These are phyloP conservation scores for Rambutsinella grinnellia DNA, from an alignment of 2,888 invertebrate species.

Conservation along the genomic window DNA sequence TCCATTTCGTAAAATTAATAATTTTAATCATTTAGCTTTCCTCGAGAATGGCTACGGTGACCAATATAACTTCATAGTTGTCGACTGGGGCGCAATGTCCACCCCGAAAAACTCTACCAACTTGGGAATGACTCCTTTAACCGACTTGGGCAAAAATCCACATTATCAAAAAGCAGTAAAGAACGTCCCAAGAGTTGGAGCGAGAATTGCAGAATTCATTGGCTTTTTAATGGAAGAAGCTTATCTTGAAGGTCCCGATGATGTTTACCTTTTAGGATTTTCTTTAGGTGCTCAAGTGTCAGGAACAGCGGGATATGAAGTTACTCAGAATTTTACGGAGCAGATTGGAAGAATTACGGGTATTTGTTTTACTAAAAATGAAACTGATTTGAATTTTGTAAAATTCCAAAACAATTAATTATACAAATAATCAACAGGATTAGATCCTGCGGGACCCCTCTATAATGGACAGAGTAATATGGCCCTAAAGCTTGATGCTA, in stretches of 20 bases:
- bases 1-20: no score
- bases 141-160: conserved; percentile 41
- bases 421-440: no score
- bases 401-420: no score
- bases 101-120: conserved; percentile 46
- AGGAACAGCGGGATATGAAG: conserved; percentile 42
- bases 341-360: conserved; percentile 51
- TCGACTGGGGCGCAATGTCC: conserved; percentile 55
- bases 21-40: no score
- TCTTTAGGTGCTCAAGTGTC: conserved; percentile 47
- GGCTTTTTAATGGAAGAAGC: conserved; percentile 37
- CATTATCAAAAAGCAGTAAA: conserved; percentile 47
- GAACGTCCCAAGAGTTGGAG: conserved; percentile 56
- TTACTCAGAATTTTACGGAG: conserved; percentile 26
- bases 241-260: conserved; percentile 38
- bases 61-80: conserved; percentile 42
- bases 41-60: conserved; percentile 35
- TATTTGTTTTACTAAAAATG: no score
- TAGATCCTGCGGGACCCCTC: conserved; percentile 53
- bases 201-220: conserved; percentile 48
- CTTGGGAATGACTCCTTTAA: conserved; percentile 16
- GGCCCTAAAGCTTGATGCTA: conserved; percentile 41
- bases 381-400: no score
- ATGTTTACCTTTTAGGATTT: conserved; percentile 50
- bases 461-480: conserved; percentile 38